Evolutionary conservation across 2,888 invertebrate species (phyloP), one percentile per base, ranked within the genome.

Genomic region (Odontothrips loti): DNA sequence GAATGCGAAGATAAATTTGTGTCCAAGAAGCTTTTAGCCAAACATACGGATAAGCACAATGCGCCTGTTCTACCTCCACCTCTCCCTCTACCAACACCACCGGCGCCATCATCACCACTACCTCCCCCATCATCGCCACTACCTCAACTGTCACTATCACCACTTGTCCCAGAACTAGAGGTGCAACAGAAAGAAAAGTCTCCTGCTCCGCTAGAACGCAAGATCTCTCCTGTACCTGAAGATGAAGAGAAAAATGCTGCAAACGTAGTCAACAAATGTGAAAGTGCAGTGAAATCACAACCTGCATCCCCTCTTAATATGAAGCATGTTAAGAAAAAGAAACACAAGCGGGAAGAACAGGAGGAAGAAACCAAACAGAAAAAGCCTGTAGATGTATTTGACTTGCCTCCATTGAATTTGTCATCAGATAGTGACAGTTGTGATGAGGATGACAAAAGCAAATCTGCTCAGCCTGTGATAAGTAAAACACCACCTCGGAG

Each of bases 1-100:
- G 93, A 94, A 86, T 96, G 96, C 86, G 88, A 90, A 11, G 93
- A 94, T 85, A 92, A 91, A 84, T 96, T 95, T 88, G 92, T 96
- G 80, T 96, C 96, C 0, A 92, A 92, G 84, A 95, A 94, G 86
- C 87, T 96, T 34, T 87, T 95, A 47, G 86, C 89, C 20, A 95
- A 94, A 85, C 96, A 96, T 86, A 88, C 91, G 82, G 89, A 89
- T 68, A 89, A 88, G 82, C 95, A 95, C 86, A 89, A 87, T 79
- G 85, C 85, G 80, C 81, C 82, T 79, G 83, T 81, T 12, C 83
- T 83, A 34, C 83, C 79, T 15, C 80, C 82, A 34, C 58, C 48
- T 23, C 34, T 29, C 12, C 80, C 80, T 9, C 0, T 15, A 17
- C 48, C 80, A 29, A 23, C 17, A 17, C n/a, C 79, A 47, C 79